Evolutionary conservation across 2,797 vertebrate genomes (phyloP).

Genomic region (Gephyroberyx darwinii): DNA sequence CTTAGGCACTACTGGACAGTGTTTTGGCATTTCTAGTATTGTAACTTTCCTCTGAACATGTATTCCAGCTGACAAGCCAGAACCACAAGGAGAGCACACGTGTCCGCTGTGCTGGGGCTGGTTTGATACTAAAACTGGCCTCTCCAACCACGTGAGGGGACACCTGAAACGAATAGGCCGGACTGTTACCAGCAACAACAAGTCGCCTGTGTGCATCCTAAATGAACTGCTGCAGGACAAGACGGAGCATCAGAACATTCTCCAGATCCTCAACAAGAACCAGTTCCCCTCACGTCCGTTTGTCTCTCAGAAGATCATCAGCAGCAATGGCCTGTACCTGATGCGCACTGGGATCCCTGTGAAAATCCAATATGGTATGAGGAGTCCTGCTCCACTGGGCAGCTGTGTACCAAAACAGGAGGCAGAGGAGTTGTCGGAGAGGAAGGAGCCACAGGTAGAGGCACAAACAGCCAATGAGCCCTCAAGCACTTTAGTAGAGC

Average conservation of each 20-base stretch:
- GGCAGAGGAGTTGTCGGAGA: slow-evolving; percentile 65
- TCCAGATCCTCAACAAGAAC: slow-evolving; percentile 85
- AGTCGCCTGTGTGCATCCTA: slow-evolving; percentile 90
- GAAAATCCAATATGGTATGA: slow-evolving; percentile 84
- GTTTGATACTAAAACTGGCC: slow-evolving; percentile 95
- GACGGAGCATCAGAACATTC: slow-evolving; percentile 86
- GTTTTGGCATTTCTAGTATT: slow-evolving; percentile 7
- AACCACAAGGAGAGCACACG: slow-evolving; percentile 87
- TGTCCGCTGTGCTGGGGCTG: slow-evolving; percentile 92
- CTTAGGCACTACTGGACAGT: slow-evolving; percentile 1
- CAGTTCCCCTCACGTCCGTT: slow-evolving; percentile 84
- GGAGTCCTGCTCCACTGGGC: slow-evolving; percentile 11
- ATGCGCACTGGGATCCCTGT: slow-evolving; percentile 85
- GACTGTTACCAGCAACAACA: slow-evolving; percentile 87
- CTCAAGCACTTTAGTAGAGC: slow-evolving; percentile 89
- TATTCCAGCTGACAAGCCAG: slow-evolving; percentile 85
- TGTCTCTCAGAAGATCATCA: slow-evolving; percentile 85
- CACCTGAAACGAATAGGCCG: slow-evolving; percentile 92
- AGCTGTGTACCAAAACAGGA: slow-evolving; percentile 65
- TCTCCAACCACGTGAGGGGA: slow-evolving; percentile 95
- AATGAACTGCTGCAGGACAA: slow-evolving; percentile 92
- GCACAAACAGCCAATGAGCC: slow-evolving; percentile 70
- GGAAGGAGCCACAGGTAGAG: slow-evolving; percentile 78
- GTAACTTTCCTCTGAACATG: slow-evolving; percentile 29
- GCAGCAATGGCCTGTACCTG: slow-evolving; percentile 83